Percentiles rank a stretch among this genome's conserved stretches.
These are phyloP conservation scores for Coendou prehensilis DNA, from an alignment of 2,797 vertebrate genomes.

Conservation along the genomic window DNA sequence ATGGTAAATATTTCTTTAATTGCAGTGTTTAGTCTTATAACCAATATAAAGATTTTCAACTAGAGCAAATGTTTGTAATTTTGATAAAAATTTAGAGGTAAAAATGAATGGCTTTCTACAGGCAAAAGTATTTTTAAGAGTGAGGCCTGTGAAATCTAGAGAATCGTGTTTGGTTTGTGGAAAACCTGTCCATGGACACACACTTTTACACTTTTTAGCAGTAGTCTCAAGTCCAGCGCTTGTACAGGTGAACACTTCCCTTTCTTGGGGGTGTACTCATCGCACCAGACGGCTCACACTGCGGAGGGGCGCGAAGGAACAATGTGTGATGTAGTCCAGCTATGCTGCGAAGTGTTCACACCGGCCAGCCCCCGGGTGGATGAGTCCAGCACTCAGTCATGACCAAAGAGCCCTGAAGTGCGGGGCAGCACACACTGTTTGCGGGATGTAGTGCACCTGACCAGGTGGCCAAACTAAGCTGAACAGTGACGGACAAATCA, in stretches of 20 bases:
- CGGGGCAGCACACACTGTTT: background rate
- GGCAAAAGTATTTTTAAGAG: background rate
- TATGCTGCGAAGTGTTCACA: background rate
- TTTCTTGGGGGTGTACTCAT: background rate
- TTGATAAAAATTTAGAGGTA: background rate
- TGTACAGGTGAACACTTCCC: background rate
- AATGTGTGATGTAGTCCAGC: fast-evolving
- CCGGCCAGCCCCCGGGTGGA: fast-evolving
- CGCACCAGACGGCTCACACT: background rate
- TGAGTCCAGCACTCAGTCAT: background rate
- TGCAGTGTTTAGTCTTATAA: background rate
- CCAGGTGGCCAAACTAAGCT: slow-evolving; percentile 59
- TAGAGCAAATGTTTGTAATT: background rate
- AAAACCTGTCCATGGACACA: background rate
- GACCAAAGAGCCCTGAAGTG: too few relatives aligned
- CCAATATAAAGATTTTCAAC: background rate
- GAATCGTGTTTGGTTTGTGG: background rate
- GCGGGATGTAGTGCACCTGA: background rate
- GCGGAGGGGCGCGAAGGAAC: background rate
- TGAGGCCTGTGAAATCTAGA: background rate
- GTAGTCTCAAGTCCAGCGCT: background rate
- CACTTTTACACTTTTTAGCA: background rate
- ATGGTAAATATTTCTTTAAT: background rate
- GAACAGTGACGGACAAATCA: slow-evolving; percentile 77
- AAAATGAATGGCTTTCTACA: background rate